phyloP scores from a whole-genome alignment of 2,888 invertebrate species.

The Baccha elongata region DNA sequence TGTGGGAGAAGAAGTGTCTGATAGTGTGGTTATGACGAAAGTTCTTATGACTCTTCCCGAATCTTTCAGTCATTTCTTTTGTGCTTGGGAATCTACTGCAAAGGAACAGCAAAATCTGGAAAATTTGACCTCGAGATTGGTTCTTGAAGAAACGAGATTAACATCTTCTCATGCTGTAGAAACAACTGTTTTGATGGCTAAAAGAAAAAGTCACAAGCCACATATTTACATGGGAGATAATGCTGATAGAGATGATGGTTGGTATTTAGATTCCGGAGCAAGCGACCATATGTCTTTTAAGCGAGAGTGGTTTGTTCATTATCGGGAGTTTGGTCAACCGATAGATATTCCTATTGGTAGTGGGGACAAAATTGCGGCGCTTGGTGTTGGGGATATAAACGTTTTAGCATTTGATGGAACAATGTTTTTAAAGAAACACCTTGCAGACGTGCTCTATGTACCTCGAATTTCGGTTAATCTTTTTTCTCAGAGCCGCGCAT shows the following conservation, averaged over 20 bases:
- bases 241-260: too few species aligned
- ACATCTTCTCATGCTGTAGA: neutral
- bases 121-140: neutral
- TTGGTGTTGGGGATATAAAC: conserved; percentile 46
- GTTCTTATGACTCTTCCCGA: too few species aligned
- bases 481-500: neutral
- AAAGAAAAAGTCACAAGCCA: neutral
- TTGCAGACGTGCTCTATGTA: neutral
- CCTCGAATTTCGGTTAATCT: neutral
- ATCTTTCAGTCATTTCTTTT: too few species aligned
- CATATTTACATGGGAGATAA: too few species aligned
- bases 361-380: conserved; percentile 29
- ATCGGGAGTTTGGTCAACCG: neutral
- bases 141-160: neutral
- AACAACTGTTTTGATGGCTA: neutral
- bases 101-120: neutral
- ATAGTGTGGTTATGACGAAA: too few species aligned
- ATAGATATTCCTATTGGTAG: conserved; percentile 16
- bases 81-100: too few species aligned
- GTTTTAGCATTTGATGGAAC: conserved; percentile 23
- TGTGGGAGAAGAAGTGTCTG: too few species aligned
- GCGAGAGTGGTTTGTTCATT: neutral
- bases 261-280: conserved; percentile 56
- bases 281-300: conserved; percentile 51
- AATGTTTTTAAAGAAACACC: too few species aligned